Conservation (phyloP, 2,888 invertebrate species). For the Chymomyza caudatula region DNA sequence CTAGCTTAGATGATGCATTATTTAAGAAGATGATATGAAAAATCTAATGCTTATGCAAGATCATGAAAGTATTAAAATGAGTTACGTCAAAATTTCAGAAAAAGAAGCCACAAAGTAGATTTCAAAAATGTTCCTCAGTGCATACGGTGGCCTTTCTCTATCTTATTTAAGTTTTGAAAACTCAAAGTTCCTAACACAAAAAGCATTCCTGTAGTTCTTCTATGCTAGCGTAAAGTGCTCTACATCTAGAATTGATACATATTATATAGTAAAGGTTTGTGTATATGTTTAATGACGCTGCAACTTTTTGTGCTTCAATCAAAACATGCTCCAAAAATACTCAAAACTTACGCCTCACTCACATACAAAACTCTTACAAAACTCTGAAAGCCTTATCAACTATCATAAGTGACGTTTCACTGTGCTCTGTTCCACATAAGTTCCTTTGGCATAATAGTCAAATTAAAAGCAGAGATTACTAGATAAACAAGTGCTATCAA, state of each 20-base stretch:
- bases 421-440: constrained; percentile 21
- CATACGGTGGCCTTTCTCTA: not conserved
- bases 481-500: not conserved
- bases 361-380: constrained; percentile 62
- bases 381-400: constrained; percentile 46
- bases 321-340: constrained; percentile 65
- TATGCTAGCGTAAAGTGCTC: constrained; percentile 25
- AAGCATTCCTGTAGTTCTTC: not conserved
- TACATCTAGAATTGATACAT: constrained; percentile 29
- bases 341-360: constrained; percentile 20
- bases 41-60: no score
- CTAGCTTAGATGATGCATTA: no score
- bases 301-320: constrained; percentile 35
- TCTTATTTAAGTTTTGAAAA: not conserved
- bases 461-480: not conserved
- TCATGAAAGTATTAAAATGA: no score
- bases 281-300: constrained; percentile 25
- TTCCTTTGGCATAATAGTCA: not conserved
- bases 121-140: not conserved
- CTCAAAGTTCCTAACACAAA: not conserved
- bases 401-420: constrained; percentile 62
- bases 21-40: no score
- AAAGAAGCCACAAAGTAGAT: not conserved
- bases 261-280: constrained; percentile 7
- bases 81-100: no score